Percentiles rank a stretch among this genome's conserved stretches.
phyloP scores from a whole-genome alignment of 1,140 invertebrate species.

The Planococcus citri region DNA sequence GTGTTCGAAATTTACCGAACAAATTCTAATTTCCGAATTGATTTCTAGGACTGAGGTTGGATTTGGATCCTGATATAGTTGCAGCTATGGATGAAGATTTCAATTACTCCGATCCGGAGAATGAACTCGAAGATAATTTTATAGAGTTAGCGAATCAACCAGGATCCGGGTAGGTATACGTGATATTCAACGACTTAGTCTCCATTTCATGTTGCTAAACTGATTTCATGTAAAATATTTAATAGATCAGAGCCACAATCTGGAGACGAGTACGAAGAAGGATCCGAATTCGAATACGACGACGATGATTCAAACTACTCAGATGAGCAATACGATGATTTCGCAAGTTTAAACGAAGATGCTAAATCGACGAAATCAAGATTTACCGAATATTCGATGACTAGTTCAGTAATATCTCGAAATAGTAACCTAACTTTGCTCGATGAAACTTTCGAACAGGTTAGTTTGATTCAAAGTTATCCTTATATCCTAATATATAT shows the following conservation, averaged over 20 bases:
- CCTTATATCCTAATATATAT: conserved; percentile 6
- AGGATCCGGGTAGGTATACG: not conserved
- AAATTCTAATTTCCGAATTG: too few relatives aligned
- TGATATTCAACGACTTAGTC: not conserved
- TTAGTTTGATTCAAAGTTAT: conserved; percentile 34
- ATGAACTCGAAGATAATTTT: conserved; percentile 83
- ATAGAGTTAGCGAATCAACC: conserved; percentile 55
- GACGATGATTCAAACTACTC: conserved; percentile 36
- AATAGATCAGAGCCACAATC: conserved; percentile 17
- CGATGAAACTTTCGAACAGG: conserved; percentile 85
- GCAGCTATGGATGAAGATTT: conserved; percentile 89
- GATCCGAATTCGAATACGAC: conserved; percentile 32
- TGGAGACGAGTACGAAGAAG: conserved; percentile 27
- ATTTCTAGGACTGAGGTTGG: conserved; percentile 51
- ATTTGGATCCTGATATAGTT: conserved; percentile 86
- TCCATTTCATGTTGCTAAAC: not conserved
- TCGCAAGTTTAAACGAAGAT: conserved; percentile 48
- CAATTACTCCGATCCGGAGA: conserved; percentile 67
- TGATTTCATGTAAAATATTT: conserved; percentile 9
- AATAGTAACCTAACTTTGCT: conserved; percentile 70
- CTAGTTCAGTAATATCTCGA: conserved; percentile 74
- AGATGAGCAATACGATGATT: conserved; percentile 38
- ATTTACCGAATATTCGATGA: conserved; percentile 91
- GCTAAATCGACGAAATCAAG: conserved; percentile 69
- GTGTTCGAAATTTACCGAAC: not conserved